A percentile compares a stretch with the other conserved stretches of the same genome.
Evolutionary conservation across 2,888 invertebrate genomes (phyloP).

Genomic region (Zonitis immaculata): DNA sequence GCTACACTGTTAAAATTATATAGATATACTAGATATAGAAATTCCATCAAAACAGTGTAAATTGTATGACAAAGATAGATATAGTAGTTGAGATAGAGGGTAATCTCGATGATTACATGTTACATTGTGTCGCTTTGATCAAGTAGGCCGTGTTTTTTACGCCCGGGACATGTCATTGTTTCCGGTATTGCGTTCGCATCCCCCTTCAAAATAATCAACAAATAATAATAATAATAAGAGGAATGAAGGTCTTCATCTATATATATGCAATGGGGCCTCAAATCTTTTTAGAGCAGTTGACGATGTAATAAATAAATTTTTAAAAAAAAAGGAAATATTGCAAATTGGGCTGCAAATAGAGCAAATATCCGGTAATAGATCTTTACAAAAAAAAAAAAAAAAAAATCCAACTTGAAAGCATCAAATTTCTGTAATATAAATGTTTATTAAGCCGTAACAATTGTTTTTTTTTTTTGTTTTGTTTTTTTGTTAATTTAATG

Average conservation of each 20-base stretch:
- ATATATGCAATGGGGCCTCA: no score
- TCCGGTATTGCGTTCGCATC: slow-evolving; percentile 35
- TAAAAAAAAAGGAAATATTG: no score
- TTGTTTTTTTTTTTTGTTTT: slow-evolving; percentile 10
- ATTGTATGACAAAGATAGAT: neutral
- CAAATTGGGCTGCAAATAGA: no score
- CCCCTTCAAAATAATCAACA: slow-evolving; percentile 13
- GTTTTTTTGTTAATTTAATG: no score
- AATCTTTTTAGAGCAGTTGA: no score
- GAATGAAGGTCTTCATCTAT: slow-evolving; percentile 1
- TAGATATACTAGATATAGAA: no score
- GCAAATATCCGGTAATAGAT: slow-evolving; percentile 4
- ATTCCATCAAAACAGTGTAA: neutral
- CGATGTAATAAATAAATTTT: no score
- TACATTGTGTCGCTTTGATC: slow-evolving; percentile 47
- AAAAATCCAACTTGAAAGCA: slow-evolving; percentile 11
- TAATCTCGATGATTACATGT: slow-evolving; percentile 46
- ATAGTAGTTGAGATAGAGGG: slow-evolving; percentile 16
- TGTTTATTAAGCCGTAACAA: slow-evolving; percentile 8
- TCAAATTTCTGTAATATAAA: slow-evolving; percentile 9
- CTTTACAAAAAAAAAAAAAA: neutral
- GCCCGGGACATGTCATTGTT: slow-evolving; percentile 45
- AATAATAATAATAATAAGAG: no score
- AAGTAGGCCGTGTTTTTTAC: slow-evolving; percentile 46
- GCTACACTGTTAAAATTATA: no score